These are phyloP conservation scores for Iphiclides podalirius DNA, from an alignment of 2,888 invertebrate species.

Conservation along the genomic window DNA sequence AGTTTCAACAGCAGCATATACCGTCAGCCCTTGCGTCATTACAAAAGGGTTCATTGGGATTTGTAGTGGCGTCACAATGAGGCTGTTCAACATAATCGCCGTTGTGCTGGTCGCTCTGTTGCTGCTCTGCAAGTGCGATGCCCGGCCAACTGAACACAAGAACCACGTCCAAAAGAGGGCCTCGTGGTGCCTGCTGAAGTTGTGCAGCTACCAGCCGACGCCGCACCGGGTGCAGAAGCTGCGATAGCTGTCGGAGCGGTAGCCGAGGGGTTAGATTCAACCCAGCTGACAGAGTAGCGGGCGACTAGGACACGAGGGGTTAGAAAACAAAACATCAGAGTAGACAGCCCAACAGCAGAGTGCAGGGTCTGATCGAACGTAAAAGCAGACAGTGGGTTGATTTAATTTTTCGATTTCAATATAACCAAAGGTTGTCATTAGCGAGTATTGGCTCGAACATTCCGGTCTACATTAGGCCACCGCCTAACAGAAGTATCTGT, in stretches of 20 bases:
- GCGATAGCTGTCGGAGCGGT: no score
- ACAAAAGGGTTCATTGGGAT: no score
- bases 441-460: slow-evolving; percentile 34
- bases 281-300: no score
- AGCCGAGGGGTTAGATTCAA: no score
- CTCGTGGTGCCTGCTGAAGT: slow-evolving; percentile 57
- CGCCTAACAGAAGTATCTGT: slow-evolving; percentile 63
- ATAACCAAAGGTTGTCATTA: no score
- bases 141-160: slow-evolving; percentile 38
- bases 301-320: neutral
- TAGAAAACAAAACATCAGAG: neutral
- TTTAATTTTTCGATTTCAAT: no score
- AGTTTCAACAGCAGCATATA: no score
- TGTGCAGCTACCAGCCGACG: slow-evolving; percentile 52
- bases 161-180: slow-evolving; percentile 44
- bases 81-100: slow-evolving; percentile 49
- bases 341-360: no score
- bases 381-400: no score
- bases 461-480: slow-evolving; percentile 58
- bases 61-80: no score
- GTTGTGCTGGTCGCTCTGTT: slow-evolving; percentile 42
- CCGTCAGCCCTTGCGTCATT: no score
- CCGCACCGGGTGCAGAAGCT: slow-evolving; percentile 36
- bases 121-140: slow-evolving; percentile 39
- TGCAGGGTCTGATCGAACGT: no score